Conservation (phyloP, 2,797 vertebrate genomes). For the Petrocephalus schoutedeni region DNA sequence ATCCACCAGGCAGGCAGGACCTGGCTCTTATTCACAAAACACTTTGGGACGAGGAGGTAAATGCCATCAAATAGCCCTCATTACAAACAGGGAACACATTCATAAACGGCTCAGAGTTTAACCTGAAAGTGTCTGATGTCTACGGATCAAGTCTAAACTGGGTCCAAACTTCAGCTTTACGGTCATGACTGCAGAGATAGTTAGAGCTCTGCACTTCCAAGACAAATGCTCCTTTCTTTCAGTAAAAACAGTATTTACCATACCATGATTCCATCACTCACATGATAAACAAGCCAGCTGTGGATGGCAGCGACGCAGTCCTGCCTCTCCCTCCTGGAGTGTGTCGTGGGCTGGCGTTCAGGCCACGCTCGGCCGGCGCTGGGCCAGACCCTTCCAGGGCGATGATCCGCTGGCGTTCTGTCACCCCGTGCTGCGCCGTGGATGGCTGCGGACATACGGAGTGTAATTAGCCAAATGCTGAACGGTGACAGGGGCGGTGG, state of each 20-base stretch:
- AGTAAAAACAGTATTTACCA: background rate
- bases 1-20: conserved; percentile 68
- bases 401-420: background rate
- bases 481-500: background rate
- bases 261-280: background rate
- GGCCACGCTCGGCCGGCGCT: background rate
- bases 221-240: background rate
- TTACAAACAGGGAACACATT: conserved; percentile 43
- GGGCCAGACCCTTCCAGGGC: background rate
- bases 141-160: background rate
- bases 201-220: background rate
- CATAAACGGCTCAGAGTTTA: conserved; percentile 47
- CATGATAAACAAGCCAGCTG: background rate
- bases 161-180: background rate
- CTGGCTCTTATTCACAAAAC: conserved; percentile 71
- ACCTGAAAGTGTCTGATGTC: conserved; percentile 51
- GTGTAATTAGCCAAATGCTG: background rate
- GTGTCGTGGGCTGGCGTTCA: background rate
- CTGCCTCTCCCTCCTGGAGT: no score
- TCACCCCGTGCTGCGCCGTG: background rate
- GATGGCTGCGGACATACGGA: background rate
- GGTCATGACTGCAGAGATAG: background rate
- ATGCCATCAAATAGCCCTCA: conserved; percentile 58
- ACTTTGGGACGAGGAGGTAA: conserved; percentile 62
- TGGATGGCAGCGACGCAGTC: background rate